Conservation (phyloP, 2,888 invertebrate genomes). For the Fabriciana adippe region DNA sequence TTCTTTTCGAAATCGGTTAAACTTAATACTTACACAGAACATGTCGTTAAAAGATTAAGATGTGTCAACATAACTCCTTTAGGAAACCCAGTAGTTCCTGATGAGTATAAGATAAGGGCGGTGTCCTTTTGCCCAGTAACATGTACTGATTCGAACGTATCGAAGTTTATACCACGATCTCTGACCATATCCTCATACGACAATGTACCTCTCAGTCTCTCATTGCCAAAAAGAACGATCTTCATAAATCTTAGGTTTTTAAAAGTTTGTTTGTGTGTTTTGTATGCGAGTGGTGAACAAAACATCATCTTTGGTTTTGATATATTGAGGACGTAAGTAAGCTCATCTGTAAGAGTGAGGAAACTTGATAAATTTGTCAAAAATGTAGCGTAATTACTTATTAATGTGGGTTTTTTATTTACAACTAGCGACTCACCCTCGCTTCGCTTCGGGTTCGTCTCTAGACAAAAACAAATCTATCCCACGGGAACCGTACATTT, state of each 20-base stretch:
- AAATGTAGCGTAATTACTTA: too few relatives aligned
- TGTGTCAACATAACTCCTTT: slow-evolving; percentile 48
- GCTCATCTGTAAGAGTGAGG: slow-evolving; percentile 53
- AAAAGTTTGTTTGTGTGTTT: slow-evolving; percentile 48
- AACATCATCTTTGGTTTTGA: slow-evolving; percentile 61
- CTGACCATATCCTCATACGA: slow-evolving; percentile 52
- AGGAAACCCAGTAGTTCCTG: slow-evolving; percentile 48
- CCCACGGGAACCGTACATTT: too few relatives aligned
- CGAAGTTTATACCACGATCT: slow-evolving; percentile 33
- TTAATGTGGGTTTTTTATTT: too few relatives aligned
- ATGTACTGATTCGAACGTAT: slow-evolving; percentile 37
- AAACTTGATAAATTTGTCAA: too few relatives aligned
- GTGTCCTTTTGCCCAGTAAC: slow-evolving; percentile 44
- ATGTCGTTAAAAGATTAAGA: slow-evolving; percentile 39
- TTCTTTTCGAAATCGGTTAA: not conserved
- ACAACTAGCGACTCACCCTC: too few relatives aligned
- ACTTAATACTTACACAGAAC: slow-evolving; percentile 38
- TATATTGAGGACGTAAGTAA: slow-evolving; percentile 57
- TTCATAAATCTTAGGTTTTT: slow-evolving; percentile 47
- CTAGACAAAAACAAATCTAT: too few relatives aligned
- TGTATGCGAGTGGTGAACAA: slow-evolving; percentile 55
- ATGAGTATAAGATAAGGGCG: slow-evolving; percentile 44
- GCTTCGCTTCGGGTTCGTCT: too few relatives aligned
- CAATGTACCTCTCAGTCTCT: slow-evolving; percentile 42
- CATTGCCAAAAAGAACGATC: slow-evolving; percentile 55